phyloP scores from a whole-genome alignment of 53 echinoderm and acorn worm species.

The Echinarachnius parma region DNA sequence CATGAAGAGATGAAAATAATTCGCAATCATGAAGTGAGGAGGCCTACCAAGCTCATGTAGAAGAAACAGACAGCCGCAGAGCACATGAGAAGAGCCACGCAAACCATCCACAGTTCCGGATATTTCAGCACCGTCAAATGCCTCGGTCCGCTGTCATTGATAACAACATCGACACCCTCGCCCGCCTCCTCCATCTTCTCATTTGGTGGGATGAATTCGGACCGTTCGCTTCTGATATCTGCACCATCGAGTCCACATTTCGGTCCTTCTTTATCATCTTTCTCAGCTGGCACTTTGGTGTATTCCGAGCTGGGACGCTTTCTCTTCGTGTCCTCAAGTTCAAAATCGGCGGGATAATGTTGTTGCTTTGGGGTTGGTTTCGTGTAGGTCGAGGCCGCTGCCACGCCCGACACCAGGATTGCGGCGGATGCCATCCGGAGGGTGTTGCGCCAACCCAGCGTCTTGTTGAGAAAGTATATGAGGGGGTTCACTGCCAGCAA shows the following conservation, averaged over 20 bases:
- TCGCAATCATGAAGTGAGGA: not conserved
- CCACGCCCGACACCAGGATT: slow-evolving; percentile 51
- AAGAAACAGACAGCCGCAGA: slow-evolving; percentile 64
- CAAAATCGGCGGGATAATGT: no score
- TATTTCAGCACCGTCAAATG: slow-evolving; percentile 4
- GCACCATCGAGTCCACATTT: no score
- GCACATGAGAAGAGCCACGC: slow-evolving; percentile 41
- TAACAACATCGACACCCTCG: not conserved
- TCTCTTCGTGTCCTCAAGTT: not conserved
- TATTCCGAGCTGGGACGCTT: not conserved
- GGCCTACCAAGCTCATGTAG: slow-evolving; percentile 69
- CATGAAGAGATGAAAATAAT: no score
- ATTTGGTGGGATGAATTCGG: not conserved
- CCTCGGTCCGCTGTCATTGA: not conserved
- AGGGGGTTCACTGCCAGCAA: slow-evolving; percentile 61
- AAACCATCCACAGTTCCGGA: slow-evolving; percentile 64
- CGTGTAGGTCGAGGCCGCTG: slow-evolving; percentile 42
- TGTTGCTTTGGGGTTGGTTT: slow-evolving; percentile 37
- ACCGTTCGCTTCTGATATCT: no score
- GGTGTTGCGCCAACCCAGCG: slow-evolving; percentile 67
- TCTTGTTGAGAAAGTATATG: slow-evolving; percentile 41
- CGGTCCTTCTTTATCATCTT: not conserved
- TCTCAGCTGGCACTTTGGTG: not conserved
- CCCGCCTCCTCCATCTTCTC: not conserved
- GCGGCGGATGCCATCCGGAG: slow-evolving; percentile 56